These are phyloP conservation scores for Acrocyrtus sp. DNA, from an alignment of 2,888 invertebrate genomes.

Conservation along the genomic window DNA sequence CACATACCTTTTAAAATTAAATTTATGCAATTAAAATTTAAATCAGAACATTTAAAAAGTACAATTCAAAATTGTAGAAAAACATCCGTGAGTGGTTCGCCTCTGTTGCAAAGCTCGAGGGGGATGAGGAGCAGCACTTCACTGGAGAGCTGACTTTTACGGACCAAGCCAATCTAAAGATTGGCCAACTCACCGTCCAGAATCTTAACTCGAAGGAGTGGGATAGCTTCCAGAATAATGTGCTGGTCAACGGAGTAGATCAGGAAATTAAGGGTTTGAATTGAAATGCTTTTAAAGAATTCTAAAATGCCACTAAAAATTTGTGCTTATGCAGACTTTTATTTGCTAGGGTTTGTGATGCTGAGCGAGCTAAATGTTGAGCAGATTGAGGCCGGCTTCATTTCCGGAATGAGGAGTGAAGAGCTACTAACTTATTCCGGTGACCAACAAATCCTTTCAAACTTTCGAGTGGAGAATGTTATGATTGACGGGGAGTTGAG, in stretches of 20 bases:
- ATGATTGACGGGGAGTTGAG: conserved; percentile 2
- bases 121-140: conserved; percentile 14
- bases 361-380: conserved; percentile 33
- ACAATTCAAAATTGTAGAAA: conserved; percentile 29
- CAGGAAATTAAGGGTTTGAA: conserved; percentile 57
- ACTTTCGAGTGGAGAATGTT: conserved; percentile 15
- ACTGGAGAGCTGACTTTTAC: conserved; percentile 32
- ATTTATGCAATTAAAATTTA: neutral
- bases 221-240: conserved; percentile 46
- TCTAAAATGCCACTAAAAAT: no score
- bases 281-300: no score
- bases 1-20: no score
- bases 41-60: neutral
- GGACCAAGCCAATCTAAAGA: conserved; percentile 3
- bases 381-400: conserved; percentile 14
- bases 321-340: neutral
- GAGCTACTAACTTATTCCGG: conserved; percentile 25
- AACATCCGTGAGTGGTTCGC: conserved; percentile 51
- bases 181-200: conserved; percentile 13
- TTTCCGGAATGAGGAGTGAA: conserved; percentile 39
- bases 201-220: conserved; percentile 40
- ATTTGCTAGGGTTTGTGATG: conserved; percentile 13
- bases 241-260: conserved; percentile 40
- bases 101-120: conserved; percentile 35
- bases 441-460: conserved; percentile 29